A percentile compares a stretch with the other conserved stretches of the same genome.
These are phyloP conservation scores for Python bivittatus DNA, from an alignment of 2,113 vertebrate genomes.

Conservation along the genomic window DNA sequence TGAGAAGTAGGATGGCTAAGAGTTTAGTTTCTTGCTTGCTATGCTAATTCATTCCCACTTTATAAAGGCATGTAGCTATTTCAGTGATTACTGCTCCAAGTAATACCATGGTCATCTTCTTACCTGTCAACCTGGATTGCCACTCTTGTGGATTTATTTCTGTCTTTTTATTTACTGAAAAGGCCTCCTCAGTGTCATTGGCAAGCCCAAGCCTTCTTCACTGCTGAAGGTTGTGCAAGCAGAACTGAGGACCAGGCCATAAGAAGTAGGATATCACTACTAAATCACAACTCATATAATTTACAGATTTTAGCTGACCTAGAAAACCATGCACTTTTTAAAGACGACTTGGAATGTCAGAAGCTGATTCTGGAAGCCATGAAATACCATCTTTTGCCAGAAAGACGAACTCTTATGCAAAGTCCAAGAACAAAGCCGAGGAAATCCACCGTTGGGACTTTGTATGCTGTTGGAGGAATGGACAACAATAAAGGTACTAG, in stretches of 20 bases:
- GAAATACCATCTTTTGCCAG: conserved; percentile 83
- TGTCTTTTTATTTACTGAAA: neutral
- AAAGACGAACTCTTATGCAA: conserved; percentile 83
- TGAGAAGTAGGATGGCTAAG: neutral
- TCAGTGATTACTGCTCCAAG: neutral
- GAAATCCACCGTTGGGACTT: conserved; percentile 81
- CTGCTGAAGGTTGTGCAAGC: neutral
- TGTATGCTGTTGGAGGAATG: conserved; percentile 84
- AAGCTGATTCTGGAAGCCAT: conserved; percentile 84
- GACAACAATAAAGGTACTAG: conserved; percentile 82
- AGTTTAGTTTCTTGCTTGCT: neutral
- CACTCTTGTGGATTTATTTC: neutral
- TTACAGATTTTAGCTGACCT: conserved; percentile 81
- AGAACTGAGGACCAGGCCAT: neutral
- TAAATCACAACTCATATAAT: conserved; percentile 48
- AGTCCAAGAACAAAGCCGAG: conserved; percentile 82
- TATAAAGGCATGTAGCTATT: neutral
- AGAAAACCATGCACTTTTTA: conserved; percentile 82
- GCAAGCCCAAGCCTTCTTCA: neutral
- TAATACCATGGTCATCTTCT: neutral
- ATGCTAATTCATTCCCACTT: neutral
- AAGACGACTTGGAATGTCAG: conserved; percentile 83
- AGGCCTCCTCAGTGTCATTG: neutral
- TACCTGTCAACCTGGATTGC: neutral
- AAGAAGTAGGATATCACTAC: conserved; percentile 21